Base-by-base conservation (phyloP, 2,888 invertebrate genomes). In the Diogma glabrata region DNA sequence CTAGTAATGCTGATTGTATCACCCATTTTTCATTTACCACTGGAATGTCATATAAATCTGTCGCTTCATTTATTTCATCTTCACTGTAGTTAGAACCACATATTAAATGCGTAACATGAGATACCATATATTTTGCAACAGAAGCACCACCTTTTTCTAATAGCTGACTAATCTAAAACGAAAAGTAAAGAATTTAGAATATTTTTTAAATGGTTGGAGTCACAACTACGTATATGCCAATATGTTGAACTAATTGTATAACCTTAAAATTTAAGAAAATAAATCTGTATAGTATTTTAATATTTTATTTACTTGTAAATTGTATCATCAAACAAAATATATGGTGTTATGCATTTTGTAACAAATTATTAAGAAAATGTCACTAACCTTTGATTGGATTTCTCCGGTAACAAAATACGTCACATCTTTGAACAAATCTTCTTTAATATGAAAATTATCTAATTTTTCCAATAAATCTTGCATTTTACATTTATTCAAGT, bases 31-130 rank as follows among this genome's bases (percentile, higher is more conserved):
- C 82, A 38, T 83, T 84, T 51, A 95, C 87, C 57, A 92, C 89
- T 55, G 93, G 92, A 52, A 92, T 84, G 71, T 90, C 92, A 70
- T 93, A 96, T 14, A 96, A 77, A 65, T 96, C 95, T 65, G 84
- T 84, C 9, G 93, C 93, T 72, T 92, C 91, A 52, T 82, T 81
- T 60, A 94, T 78, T 67, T 92, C 93, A 63, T 81, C 84, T 67
- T 91, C 90, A 61, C 85, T 80, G 52, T 84, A 84, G 72, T 90
- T 85, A 58, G 80, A 75, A 22, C 88, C 93, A 60, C 91, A 90
- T 64, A 96, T 87, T 61, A 92, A 76, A 75, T 94, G 93, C 40
- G 94, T 94, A 58, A 93, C 88, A 72, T 86, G 87, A 71, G 93
- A 91, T 55, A 89, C 86, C 60, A 92, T 82, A 72, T 91, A 95